Conservation (phyloP, 2,888 invertebrate species). For the Cecidostiba fungosa region DNA sequence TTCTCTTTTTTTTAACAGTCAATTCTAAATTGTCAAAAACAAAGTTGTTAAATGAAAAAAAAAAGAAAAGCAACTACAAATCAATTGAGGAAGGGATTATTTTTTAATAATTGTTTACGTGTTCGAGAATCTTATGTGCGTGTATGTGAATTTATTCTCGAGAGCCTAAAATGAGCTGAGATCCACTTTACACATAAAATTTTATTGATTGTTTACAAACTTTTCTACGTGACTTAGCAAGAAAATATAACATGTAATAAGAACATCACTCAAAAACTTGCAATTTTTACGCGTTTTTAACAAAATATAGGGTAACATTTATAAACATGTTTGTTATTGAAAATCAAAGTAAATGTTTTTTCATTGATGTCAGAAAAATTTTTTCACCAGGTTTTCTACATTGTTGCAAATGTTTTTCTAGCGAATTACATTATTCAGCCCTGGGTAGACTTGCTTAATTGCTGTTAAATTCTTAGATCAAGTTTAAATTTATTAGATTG, state of each 20-base stretch:
- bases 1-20: constrained; percentile 19
- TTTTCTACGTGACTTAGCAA: constrained; percentile 37
- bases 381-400: constrained; percentile 53
- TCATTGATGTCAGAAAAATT: constrained; percentile 41
- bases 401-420: constrained; percentile 52
- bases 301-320: constrained; percentile 44
- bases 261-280: constrained; percentile 24
- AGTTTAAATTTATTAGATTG: constrained; percentile 50
- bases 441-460: constrained; percentile 53
- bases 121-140: not conserved
- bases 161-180: constrained; percentile 5
- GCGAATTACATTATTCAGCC: constrained; percentile 37
- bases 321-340: constrained; percentile 26
- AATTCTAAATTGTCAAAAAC: not conserved
- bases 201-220: constrained; percentile 35
- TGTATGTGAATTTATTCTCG: not conserved
- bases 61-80: constrained; percentile 6
- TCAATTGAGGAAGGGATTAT: not conserved
- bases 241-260: constrained; percentile 20
- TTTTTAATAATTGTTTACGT: constrained; percentile 2
- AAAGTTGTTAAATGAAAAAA: not conserved
- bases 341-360: constrained; percentile 23
- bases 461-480: constrained; percentile 49
- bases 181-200: constrained; percentile 34
- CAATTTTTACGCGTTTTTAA: constrained; percentile 56